A percentile compares a stretch with the other conserved stretches of the same genome.
Evolutionary conservation across 2,888 invertebrate species (phyloP).

Genomic region (Pomacea canaliculata): DNA sequence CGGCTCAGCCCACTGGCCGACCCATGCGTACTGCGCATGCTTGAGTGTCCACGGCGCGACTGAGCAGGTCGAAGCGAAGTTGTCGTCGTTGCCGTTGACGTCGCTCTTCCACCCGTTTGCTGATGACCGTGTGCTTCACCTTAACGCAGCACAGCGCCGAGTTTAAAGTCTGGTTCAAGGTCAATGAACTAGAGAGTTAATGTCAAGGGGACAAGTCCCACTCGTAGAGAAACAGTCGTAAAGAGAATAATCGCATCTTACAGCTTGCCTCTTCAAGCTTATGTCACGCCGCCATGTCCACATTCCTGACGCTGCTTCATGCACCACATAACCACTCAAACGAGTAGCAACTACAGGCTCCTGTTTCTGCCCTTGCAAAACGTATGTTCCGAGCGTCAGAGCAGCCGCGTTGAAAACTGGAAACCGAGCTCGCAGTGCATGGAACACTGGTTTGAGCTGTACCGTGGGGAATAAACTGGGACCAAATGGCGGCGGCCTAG

Average conservation of each 20-base stretch:
- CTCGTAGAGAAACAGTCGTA: neutral
- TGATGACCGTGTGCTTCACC: neutral
- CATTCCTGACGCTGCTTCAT: too few species aligned
- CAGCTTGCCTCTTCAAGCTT: slow-evolving; percentile 4
- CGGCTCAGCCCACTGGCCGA: slow-evolving; percentile 8
- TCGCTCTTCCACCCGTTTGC: neutral
- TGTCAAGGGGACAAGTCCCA: neutral
- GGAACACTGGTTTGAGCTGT: too few species aligned
- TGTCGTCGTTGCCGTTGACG: slow-evolving; percentile 6
- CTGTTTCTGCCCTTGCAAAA: too few species aligned
- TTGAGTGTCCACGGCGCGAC: slow-evolving; percentile 10
- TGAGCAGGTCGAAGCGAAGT: slow-evolving; percentile 12
- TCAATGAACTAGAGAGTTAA: slow-evolving; percentile 19
- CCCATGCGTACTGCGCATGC: neutral
- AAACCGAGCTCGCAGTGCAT: too few species aligned
- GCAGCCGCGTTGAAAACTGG: too few species aligned
- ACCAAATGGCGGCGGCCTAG: too few species aligned
- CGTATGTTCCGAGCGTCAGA: too few species aligned
- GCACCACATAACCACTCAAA: too few species aligned
- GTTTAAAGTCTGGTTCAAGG: slow-evolving; percentile 18
- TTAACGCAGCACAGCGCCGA: neutral
- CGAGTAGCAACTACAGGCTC: too few species aligned
- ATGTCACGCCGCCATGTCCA: neutral
- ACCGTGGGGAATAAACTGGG: too few species aligned
- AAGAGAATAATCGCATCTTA: neutral